A percentile compares a stretch with the other conserved stretches of the same genome.
Evolutionary conservation across 2,888 invertebrate species (phyloP).

Genomic region (Pristionchus japonicus): DNA sequence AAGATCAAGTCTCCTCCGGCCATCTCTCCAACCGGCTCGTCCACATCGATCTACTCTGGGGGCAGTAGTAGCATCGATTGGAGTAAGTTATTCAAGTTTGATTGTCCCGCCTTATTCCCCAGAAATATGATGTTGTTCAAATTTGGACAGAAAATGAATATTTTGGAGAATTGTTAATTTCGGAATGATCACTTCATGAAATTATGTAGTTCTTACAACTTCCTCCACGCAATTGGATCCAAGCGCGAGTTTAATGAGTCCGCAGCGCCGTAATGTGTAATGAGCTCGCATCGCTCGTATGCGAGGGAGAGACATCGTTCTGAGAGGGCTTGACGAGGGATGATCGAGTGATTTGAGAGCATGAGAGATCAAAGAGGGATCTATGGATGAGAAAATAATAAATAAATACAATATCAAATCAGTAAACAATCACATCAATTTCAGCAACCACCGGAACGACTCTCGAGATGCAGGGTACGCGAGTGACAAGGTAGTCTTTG

Average conservation of each 20-base stretch:
- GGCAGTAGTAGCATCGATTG: conserved; percentile 73
- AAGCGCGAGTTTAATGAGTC: background rate
- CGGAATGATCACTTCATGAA: too few relatives aligned
- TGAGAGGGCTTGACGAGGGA: background rate
- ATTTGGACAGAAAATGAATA: too few relatives aligned
- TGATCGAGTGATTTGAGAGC: background rate
- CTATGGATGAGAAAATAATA: background rate
- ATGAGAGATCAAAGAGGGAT: background rate
- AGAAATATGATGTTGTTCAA: background rate
- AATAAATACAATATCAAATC: background rate
- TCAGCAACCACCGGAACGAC: conserved; percentile 74
- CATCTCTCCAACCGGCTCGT: conserved; percentile 75
- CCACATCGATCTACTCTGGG: conserved; percentile 73
- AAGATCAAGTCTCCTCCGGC: conserved; percentile 75
- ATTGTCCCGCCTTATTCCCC: background rate
- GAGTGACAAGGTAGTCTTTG: conserved; percentile 64
- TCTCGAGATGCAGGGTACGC: conserved; percentile 75
- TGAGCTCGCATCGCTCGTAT: background rate
- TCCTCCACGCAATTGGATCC: conserved; percentile 2
- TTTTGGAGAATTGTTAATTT: too few relatives aligned
- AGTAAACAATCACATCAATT: conserved; percentile 43
- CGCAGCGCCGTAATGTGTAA: background rate
- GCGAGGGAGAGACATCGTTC: background rate
- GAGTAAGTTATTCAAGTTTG: conserved; percentile 58
- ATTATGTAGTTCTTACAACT: background rate